These are phyloP conservation scores for Vollenhovia emeryi DNA, from an alignment of 1,140 invertebrate species.

Conservation along the genomic window DNA sequence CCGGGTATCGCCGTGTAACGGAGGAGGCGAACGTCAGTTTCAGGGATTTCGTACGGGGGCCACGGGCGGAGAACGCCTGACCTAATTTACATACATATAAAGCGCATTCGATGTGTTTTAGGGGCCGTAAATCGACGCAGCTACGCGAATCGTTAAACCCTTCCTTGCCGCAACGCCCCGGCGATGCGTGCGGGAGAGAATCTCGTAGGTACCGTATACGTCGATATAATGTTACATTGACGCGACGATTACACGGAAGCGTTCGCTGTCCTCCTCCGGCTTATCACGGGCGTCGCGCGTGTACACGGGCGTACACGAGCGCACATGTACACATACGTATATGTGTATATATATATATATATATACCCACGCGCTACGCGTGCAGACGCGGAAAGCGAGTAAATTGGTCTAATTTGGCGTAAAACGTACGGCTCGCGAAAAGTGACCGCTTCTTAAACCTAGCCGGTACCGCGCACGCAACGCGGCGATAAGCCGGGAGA, in stretches of 20 bases:
- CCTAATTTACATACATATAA: conserved; percentile 86
- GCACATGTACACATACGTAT: neutral
- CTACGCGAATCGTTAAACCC: conserved; percentile 86
- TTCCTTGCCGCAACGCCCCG: conserved; percentile 84
- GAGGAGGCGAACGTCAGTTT: conserved; percentile 22
- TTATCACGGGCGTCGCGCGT: neutral
- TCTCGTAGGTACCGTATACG: conserved; percentile 36
- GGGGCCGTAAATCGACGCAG: conserved; percentile 85
- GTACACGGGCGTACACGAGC: neutral
- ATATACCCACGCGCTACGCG: neutral
- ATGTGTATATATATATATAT: neutral
- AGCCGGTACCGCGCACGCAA: too few species aligned
- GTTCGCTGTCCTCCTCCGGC: conserved; percentile 33
- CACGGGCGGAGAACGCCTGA: conserved; percentile 77
- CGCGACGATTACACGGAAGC: conserved; percentile 54
- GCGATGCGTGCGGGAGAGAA: conserved; percentile 78
- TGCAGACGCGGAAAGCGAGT: neutral
- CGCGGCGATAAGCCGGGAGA: neutral
- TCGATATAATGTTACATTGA: conserved; percentile 59
- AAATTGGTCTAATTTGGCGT: neutral
- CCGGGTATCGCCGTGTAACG: conserved; percentile 25
- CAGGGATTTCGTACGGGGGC: conserved; percentile 49
- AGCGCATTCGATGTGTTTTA: conserved; percentile 86
- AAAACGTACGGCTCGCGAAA: neutral
- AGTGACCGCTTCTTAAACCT: conserved; percentile 3